Conservation (phyloP, 2,113 vertebrate species). For the Pterocles orientalis region DNA sequence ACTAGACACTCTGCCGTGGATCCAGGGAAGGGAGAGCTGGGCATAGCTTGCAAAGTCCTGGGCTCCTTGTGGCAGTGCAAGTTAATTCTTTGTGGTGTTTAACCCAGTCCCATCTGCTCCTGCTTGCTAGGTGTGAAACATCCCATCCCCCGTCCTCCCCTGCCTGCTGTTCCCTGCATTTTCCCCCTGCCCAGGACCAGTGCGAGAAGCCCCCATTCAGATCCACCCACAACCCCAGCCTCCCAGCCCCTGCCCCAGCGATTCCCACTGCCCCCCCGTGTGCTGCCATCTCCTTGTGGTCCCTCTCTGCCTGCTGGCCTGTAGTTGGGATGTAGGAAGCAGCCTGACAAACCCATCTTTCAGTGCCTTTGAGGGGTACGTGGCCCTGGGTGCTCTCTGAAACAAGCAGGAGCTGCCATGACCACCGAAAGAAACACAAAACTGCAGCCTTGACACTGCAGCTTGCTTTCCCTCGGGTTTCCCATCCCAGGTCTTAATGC, state of each 20-base stretch:
- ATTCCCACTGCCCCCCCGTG: neutral
- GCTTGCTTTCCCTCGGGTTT: neutral
- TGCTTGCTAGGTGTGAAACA: constrained; percentile 50
- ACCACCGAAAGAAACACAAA: neutral
- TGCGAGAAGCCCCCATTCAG: neutral
- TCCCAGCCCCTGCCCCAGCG: accelerated
- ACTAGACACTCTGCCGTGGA: neutral
- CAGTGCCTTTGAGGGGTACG: neutral
- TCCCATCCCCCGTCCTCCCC: constrained; percentile 5
- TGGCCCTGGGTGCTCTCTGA: neutral
- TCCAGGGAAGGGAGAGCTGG: neutral
- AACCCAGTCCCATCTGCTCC: constrained; percentile 27
- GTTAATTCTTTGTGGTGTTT: neutral
- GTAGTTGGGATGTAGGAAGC: neutral
- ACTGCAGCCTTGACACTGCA: neutral
- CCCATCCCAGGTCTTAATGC: neutral
- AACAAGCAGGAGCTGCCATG: neutral
- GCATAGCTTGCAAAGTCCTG: neutral
- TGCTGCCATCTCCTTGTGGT: neutral
- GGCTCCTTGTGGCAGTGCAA: neutral
- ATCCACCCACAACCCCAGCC: accelerated
- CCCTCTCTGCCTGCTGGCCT: neutral
- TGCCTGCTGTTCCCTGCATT: neutral
- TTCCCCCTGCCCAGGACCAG: neutral
- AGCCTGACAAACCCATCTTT: neutral